Evolutionary conservation across 2,113 vertebrate genomes (phyloP).

Genomic region (Ariopsis seemanni): DNA sequence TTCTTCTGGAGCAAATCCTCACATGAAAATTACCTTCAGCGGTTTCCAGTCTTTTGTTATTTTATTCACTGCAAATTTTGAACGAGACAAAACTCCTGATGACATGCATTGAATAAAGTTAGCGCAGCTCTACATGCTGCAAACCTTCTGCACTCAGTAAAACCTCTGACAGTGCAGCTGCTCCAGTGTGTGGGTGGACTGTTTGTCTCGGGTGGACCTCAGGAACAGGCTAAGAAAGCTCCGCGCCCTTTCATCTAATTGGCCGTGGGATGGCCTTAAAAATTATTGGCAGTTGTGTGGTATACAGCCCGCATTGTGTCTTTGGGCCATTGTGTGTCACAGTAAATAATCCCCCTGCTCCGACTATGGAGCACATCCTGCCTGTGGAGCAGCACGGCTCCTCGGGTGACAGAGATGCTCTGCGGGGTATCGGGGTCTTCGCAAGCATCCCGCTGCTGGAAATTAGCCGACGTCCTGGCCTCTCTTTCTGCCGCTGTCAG

Average conservation of each 20-base stretch:
- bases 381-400: constrained; percentile 67
- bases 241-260: constrained; percentile 76
- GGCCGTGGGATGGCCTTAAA: constrained; percentile 74
- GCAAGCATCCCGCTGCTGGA: constrained; percentile 83
- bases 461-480: constrained; percentile 84
- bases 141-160: constrained; percentile 11
- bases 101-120: constrained; percentile 4
- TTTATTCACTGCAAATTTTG: not conserved
- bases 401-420: constrained; percentile 69
- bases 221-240: constrained; percentile 66
- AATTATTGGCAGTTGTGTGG: constrained; percentile 77
- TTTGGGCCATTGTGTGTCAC: constrained; percentile 65
- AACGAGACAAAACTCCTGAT: too few species aligned
- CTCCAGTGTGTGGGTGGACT: constrained; percentile 72
- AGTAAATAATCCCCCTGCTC: constrained; percentile 66
- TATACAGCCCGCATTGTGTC: constrained; percentile 75
- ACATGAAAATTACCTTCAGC: constrained; percentile 53
- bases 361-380: constrained; percentile 50
- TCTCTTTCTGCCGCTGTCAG: constrained; percentile 78
- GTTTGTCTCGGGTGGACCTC: constrained; percentile 67
- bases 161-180: constrained; percentile 63
- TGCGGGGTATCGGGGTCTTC: constrained; percentile 68
- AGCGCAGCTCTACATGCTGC: constrained; percentile 5
- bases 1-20: constrained; percentile 55
- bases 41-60: constrained; percentile 45